Evolutionary conservation across 2,797 vertebrate genomes (phyloP), one percentile per base, ranked within the genome.

Genomic region (Chiroxiphia lanceolata): DNA sequence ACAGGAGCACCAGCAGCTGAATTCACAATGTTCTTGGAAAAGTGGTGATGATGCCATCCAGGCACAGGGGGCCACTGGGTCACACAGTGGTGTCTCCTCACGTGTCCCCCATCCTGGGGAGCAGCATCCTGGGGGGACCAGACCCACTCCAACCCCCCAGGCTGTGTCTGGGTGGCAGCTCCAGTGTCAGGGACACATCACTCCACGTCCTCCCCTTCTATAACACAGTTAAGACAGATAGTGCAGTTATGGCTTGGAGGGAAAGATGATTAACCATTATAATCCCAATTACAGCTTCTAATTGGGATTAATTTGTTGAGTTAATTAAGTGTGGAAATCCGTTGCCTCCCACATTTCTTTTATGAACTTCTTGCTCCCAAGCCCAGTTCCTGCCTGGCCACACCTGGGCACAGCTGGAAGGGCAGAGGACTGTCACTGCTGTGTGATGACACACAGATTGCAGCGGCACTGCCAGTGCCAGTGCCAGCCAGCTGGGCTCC

Each of bases 231-330:
- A 42, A 71, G 26, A n/a, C 76, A 89, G 82, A 91, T 5, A 54
- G 69, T 2, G 27, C 1, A 1, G 44, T 2, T 51, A 51, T 67
- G 76, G 85, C 94, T 72, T 38, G 91, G 54, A 83, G 94, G 70
- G 33, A 40, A 70, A 93, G 63, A 91, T 82, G 95, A 93, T 90
- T 74, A 93, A 84, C 76, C 59, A 67, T 83, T 75, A 31, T 84
- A 72, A 89, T 87, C 80, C 85, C 7, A 87, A 94, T 96, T 96
- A 95, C 59, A 68, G 48, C 26, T 87, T 61, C 85, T 97, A 94
- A 96, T 79, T 84, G 63, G 89, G 87, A 94, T 93, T 95, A 79
- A 94, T 94, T 90, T 59, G 51, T 48, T 40, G 65, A 94, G 65
- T 59, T 91, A 95, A 94, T 93, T 81, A 90, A 63, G 57, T 9